Evolutionary conservation across 2,113 vertebrate species (phyloP).

Genomic region (Catharus bicknelli): DNA sequence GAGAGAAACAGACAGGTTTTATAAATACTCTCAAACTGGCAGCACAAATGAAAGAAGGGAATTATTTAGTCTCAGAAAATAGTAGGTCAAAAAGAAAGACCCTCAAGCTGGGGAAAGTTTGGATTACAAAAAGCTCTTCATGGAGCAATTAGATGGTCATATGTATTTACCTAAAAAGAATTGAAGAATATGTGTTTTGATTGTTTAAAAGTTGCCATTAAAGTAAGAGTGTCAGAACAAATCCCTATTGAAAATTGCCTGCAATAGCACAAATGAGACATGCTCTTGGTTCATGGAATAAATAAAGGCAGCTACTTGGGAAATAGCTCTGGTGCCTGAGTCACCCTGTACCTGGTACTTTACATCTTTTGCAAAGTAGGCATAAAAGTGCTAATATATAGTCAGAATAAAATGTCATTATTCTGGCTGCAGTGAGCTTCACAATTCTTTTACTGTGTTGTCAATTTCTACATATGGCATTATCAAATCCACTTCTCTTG

Average conservation of each 20-base stretch:
- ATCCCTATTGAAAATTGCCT: not conserved
- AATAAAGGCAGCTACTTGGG: not conserved
- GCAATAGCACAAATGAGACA: not conserved
- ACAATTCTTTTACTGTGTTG: not conserved
- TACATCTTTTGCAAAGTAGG: not conserved
- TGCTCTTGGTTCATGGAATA: not conserved
- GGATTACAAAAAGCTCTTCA: not conserved
- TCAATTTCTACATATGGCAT: not conserved
- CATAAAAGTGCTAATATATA: not conserved
- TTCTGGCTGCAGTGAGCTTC: not conserved
- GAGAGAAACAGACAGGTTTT: not conserved
- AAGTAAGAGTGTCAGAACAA: not conserved
- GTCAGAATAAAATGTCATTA: not conserved
- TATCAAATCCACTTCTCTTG: not conserved
- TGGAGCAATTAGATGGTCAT: not conserved
- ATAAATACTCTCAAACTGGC: not conserved
- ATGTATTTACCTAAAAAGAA: not conserved
- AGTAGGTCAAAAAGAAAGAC: not conserved
- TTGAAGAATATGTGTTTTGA: not conserved
- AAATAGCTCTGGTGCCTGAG: not conserved
- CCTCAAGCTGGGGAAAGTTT: not conserved
- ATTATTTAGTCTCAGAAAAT: constrained; percentile 9
- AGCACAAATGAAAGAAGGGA: constrained; percentile 10
- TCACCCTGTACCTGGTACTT: not conserved
- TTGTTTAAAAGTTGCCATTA: not conserved